A percentile compares a stretch with the other conserved stretches of the same genome.
Evolutionary conservation across 2,113 vertebrate species (phyloP).

Genomic region (Syngnathus floridae): DNA sequence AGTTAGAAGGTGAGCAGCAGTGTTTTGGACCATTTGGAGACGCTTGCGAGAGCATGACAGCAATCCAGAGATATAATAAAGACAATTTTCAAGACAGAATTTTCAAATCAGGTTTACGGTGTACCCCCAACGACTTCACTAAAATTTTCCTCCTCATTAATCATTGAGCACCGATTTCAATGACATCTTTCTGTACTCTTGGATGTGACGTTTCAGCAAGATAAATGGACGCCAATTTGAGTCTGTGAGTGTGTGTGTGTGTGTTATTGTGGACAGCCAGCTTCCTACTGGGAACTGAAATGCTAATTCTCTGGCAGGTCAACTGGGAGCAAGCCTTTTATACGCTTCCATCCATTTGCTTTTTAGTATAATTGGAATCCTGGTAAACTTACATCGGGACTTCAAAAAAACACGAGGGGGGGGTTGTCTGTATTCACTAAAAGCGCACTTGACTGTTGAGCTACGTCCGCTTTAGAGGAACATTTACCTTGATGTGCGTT

Average conservation of each 20-base stretch:
- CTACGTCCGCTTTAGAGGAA: slow-evolving; percentile 36
- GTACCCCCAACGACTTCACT: neutral
- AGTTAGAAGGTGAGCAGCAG: no score
- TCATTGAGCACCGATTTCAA: slow-evolving; percentile 9
- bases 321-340: slow-evolving; percentile 19
- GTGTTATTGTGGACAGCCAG: neutral
- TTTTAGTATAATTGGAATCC: slow-evolving; percentile 34
- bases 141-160: slow-evolving; percentile 19
- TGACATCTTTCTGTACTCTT: slow-evolving; percentile 11
- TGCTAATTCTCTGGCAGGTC: slow-evolving; percentile 25
- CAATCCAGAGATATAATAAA: no score
- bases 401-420: neutral
- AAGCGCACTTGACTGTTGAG: slow-evolving; percentile 35
- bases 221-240: slow-evolving; percentile 2
- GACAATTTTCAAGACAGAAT: no score
- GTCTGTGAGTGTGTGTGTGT: slow-evolving; percentile 4
- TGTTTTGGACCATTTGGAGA: no score
- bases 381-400: slow-evolving; percentile 28
- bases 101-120: no score
- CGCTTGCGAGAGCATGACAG: no score
- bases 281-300: neutral
- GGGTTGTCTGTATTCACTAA: slow-evolving; percentile 37
- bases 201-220: slow-evolving; percentile 14
- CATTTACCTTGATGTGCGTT: slow-evolving; percentile 32
- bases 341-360: slow-evolving; percentile 27